phyloP scores from a whole-genome alignment of 1,140 invertebrate species.

The Tribolium madens region DNA sequence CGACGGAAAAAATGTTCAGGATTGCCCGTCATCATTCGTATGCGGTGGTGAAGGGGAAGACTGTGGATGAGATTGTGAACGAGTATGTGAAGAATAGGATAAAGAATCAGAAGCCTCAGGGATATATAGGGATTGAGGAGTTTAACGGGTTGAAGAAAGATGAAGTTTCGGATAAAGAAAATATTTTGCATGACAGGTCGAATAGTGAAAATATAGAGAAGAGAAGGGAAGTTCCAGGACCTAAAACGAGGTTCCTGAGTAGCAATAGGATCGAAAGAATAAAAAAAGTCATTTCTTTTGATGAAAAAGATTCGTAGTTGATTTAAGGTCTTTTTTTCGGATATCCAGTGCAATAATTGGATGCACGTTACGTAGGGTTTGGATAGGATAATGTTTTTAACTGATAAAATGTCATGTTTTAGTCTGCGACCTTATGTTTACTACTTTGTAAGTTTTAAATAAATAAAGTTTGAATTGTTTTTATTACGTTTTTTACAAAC shows the following conservation, averaged over 20 bases:
- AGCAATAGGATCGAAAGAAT: slow-evolving; percentile 60
- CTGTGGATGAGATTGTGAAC: slow-evolving; percentile 70
- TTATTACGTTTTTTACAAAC: background rate
- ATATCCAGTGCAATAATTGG: background rate
- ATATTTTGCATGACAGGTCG: slow-evolving; percentile 47
- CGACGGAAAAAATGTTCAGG: slow-evolving; percentile 71
- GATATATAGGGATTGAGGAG: slow-evolving; percentile 58
- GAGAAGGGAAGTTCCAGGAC: slow-evolving; percentile 14
- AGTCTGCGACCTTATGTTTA: background rate
- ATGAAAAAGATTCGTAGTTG: slow-evolving; percentile 46
- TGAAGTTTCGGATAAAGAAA: slow-evolving; percentile 44
- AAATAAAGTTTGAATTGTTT: background rate
- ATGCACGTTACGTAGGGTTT: background rate
- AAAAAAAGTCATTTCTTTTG: slow-evolving; percentile 61
- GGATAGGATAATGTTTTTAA: background rate
- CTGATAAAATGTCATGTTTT: background rate
- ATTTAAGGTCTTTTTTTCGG: background rate
- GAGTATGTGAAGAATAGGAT: slow-evolving; percentile 61
- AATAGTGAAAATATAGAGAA: slow-evolving; percentile 52
- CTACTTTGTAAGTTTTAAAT: background rate
- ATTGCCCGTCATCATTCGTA: slow-evolving; percentile 74
- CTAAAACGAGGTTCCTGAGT: slow-evolving; percentile 18
- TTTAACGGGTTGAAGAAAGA: slow-evolving; percentile 9
- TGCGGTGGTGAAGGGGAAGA: slow-evolving; percentile 72
- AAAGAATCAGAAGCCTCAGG: slow-evolving; percentile 57